phyloP scores from a whole-genome alignment of 2,888 invertebrate species.

The Agrilus cyanescens region DNA sequence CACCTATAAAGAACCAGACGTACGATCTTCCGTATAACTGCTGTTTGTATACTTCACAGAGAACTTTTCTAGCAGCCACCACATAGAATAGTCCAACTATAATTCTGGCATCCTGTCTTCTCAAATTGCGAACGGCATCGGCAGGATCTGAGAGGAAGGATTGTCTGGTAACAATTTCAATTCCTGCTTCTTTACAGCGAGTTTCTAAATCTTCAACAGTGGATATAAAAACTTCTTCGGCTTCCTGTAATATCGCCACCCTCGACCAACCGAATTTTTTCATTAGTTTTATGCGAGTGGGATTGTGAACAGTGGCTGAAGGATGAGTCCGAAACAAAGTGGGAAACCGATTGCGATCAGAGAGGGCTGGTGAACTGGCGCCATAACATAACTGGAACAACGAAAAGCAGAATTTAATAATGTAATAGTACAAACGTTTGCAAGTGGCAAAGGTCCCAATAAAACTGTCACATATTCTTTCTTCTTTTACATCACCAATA shows the following conservation, averaged over 20 bases:
- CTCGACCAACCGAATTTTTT: constrained; percentile 96
- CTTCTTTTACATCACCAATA: no score
- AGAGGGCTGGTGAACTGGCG: constrained; percentile 95
- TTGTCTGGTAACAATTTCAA: constrained; percentile 93
- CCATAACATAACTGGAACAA: constrained; percentile 86
- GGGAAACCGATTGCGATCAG: constrained; percentile 92
- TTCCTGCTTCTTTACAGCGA: constrained; percentile 80
- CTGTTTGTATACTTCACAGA: constrained; percentile 94
- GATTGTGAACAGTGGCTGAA: constrained; percentile 97
- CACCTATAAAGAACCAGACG: constrained; percentile 98
- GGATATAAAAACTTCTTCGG: constrained; percentile 82
- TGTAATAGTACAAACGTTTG: no score
- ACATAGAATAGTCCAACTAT: constrained; percentile 98
- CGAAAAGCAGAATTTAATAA: no score
- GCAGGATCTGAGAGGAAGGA: constrained; percentile 95
- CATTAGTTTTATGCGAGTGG: constrained; percentile 91
- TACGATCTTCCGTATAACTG: constrained; percentile 88
- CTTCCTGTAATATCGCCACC: constrained; percentile 95
- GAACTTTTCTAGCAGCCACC: constrained; percentile 87
- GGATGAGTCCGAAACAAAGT: constrained; percentile 98
- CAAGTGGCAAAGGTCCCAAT: no score
- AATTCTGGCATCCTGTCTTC: constrained; percentile 92
- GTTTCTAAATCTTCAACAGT: constrained; percentile 96
- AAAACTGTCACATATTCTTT: no score
- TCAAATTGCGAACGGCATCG: constrained; percentile 88